Evolutionary conservation across 2,888 invertebrate genomes (phyloP).

Genomic region (Athalia rosae): DNA sequence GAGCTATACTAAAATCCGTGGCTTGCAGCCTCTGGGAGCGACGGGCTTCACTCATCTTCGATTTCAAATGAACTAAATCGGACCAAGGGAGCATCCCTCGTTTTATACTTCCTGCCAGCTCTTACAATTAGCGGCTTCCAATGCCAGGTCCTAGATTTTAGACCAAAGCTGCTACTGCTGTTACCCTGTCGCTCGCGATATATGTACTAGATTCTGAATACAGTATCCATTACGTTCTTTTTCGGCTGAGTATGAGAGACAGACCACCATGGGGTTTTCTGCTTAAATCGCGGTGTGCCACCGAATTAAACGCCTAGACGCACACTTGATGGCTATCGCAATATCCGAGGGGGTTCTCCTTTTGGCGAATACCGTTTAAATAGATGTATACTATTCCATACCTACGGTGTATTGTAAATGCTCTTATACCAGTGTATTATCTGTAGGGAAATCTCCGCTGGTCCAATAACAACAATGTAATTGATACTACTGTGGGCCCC

Average conservation of each 20-base stretch:
- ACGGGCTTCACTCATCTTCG: constrained; percentile 62
- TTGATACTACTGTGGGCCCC: constrained; percentile 65
- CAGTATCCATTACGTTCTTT: constrained; percentile 59
- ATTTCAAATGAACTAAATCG: constrained; percentile 56
- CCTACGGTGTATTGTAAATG: constrained; percentile 63
- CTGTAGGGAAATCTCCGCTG: constrained; percentile 61
- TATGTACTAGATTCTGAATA: constrained; percentile 51
- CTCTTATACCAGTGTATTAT: constrained; percentile 71
- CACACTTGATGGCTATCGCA: constrained; percentile 69
- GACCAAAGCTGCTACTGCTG: too few species aligned
- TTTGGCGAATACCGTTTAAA: constrained; percentile 38
- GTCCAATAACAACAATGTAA: constrained; percentile 72
- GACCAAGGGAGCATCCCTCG: constrained; percentile 49
- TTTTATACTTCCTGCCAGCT: constrained; percentile 50
- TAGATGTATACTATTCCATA: constrained; percentile 50
- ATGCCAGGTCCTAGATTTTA: not conserved
- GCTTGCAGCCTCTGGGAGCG: constrained; percentile 49
- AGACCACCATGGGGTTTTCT: not conserved
- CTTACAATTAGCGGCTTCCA: too few species aligned
- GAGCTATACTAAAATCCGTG: constrained; percentile 67
- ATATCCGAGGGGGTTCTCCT: constrained; percentile 54
- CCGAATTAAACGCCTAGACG: constrained; percentile 72
- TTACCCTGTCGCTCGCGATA: too few species aligned
- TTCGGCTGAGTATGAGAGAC: not conserved
- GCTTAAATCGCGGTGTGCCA: constrained; percentile 42